These are phyloP conservation scores for Paraplagusia blochii DNA, from an alignment of 2,113 vertebrate genomes.

Conservation along the genomic window DNA sequence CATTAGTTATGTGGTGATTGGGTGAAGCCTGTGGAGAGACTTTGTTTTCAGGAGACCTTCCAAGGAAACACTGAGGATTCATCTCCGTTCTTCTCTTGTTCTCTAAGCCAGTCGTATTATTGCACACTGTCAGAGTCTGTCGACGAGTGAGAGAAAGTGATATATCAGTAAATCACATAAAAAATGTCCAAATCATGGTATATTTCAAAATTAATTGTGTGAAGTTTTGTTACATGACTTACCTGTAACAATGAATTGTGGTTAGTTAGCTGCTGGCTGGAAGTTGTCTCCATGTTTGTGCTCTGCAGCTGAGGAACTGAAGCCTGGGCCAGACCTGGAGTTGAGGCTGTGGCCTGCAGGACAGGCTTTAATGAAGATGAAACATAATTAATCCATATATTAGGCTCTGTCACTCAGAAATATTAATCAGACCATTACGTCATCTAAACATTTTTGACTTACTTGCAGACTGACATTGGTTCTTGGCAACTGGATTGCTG, in stretches of 20 bases:
- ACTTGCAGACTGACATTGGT: constrained; percentile 87
- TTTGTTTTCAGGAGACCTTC: constrained; percentile 69
- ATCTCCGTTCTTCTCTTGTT: constrained; percentile 73
- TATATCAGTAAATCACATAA: not conserved
- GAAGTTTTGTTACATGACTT: constrained; percentile 38
- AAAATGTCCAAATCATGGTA: not conserved
- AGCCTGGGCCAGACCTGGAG: constrained; percentile 75
- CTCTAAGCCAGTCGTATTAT: constrained; percentile 69
- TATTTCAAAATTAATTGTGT: not conserved
- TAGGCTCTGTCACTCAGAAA: not conserved
- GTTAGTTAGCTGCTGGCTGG: constrained; percentile 66
- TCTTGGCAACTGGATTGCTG: constrained; percentile 85
- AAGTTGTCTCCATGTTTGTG: constrained; percentile 71
- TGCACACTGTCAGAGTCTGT: constrained; percentile 83
- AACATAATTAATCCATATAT: not conserved
- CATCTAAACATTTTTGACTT: not conserved
- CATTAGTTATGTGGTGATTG: constrained; percentile 79
- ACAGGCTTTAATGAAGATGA: constrained; percentile 33
- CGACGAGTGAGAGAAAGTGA: constrained; percentile 2
- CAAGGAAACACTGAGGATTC: constrained; percentile 80
- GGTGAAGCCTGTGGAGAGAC: constrained; percentile 67
- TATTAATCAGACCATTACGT: not conserved
- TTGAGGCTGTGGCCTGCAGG: constrained; percentile 74
- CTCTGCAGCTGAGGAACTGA: constrained; percentile 73
- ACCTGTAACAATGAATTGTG: constrained; percentile 84